Evolutionary conservation across 2,113 vertebrate genomes (phyloP), one percentile per base, ranked within the genome.

Genomic region (Gymnocephalus cernua): DNA sequence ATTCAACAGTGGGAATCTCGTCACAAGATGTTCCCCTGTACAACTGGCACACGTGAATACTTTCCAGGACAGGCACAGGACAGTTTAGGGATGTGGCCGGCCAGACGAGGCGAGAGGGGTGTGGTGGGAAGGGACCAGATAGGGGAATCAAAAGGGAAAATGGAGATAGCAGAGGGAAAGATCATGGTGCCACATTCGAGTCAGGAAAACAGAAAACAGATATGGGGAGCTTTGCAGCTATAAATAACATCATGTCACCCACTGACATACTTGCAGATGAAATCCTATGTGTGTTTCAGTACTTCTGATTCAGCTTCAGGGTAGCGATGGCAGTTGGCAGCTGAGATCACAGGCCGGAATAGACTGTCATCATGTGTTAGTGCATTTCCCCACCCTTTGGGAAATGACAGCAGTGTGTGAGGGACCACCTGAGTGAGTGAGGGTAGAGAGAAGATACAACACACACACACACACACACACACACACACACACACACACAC

Each of bases 291-390:
- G 74, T 56, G 66, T 82, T 89, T 85, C 77, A 53, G 73, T 16
- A 8, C 65, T 75, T 80, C 69, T 81, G 86, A 79, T 79, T 86
- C 78, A 72, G 76, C 69, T 56, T 67, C 12, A 1, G 70, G 71
- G 50, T 15, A 11, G 80, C 25, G 67, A 84, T 57, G 70, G 51
- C 80, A 82, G 79, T 53, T 66, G 78, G 85, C 88, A 89, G 91
- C 88, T 91, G 92, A 91, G 76, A 83, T 92, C 88, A 90, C 73
- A 66, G 80, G 74, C 90, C 67, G 71, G 80, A 90, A 92, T 89
- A 92, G 88, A 86, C 11, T 6, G 57, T 76, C 83, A 80, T 79
- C 41, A 61, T 19, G 57, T 53, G 68, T 19, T n/a, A 29, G 69
- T 50, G 79, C 75, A 50, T 14, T 59, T 51, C 88, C 66, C 79